Base-by-base conservation (phyloP, 2,113 vertebrate species). In the Sinocyclocheilus anophthalmus region DNA sequence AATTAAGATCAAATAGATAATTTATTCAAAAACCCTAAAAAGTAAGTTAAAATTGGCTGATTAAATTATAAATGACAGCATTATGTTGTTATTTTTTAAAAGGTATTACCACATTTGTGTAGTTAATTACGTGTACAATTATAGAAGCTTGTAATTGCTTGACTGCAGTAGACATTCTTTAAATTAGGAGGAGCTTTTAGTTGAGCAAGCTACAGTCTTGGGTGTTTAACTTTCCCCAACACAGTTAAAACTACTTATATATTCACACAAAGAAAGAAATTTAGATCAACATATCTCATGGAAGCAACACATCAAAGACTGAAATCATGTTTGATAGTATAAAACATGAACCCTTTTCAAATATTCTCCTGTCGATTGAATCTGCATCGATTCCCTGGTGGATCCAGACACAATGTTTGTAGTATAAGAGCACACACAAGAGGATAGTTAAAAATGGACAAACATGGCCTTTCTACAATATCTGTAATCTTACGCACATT, bases 381-480 rank as follows among this genome's bases (percentile, higher is more conserved):
- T 80, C 57, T 61, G 22, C 20, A 79, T 39, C 0, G 22, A 45
- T 81, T 26, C 39, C 59, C 39, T 67, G 20, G 39, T 45, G 37
- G 22, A 45, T 72, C n/a, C 42, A 30, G 33, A 61, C 12, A 73
- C n/a, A 61, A 59, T 75, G 57, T 73, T 80, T 61, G 70, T 72
- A 57, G 53, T 57, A 84, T 65, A 84, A 87, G 72, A 83, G 37
- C 33, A 67, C 55, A 3, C 59, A 59, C 75, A 67, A 57, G 84
- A 86, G 39, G 24, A 65, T 18, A 72, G 39, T 48, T 70, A 53
- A 90, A 86, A 90, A 85, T 87, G 67, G 39, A 89, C 83, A 88
- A 78, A 30, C 53, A 55, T 26, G 73, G 83, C 86, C 86, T 48
- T 79, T 24, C 72, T 57, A 45, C 42, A 69, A 77, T 59, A 33